These are phyloP conservation scores for Leucoma salicis DNA, from an alignment of 2,888 invertebrate species.

Conservation along the genomic window DNA sequence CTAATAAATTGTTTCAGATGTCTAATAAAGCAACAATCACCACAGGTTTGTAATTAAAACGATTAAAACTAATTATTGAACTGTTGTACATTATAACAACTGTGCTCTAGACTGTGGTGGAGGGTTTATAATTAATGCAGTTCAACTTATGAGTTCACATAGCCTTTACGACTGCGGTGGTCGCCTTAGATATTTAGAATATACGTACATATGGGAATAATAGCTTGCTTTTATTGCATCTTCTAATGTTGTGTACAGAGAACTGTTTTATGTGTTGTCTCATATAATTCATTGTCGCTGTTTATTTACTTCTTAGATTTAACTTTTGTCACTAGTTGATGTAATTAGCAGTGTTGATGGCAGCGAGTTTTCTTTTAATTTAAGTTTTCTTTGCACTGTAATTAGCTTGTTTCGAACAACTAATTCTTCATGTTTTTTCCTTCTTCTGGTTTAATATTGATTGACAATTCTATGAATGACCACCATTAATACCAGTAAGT, in stretches of 20 bases:
- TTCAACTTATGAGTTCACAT: constrained; percentile 29
- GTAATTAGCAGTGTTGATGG: too few relatives aligned
- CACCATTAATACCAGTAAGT: too few relatives aligned
- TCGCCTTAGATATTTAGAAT: constrained; percentile 27
- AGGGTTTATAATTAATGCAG: constrained; percentile 28
- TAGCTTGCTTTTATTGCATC: constrained; percentile 10
- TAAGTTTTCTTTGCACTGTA: too few relatives aligned
- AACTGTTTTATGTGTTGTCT: neutral
- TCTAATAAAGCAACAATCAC: constrained; percentile 40
- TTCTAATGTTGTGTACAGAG: neutral
- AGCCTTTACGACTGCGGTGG: constrained; percentile 29
- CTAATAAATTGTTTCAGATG: constrained; percentile 53
- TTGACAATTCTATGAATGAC: too few relatives aligned
- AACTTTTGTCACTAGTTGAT: too few relatives aligned
- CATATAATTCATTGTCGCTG: too few relatives aligned
- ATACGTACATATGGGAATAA: constrained; percentile 19
- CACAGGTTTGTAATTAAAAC: constrained; percentile 40
- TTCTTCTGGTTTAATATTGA: too few relatives aligned
- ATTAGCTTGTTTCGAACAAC: too few relatives aligned
- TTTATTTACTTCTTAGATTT: too few relatives aligned
- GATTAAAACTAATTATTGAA: constrained; percentile 24
- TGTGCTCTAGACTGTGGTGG: constrained; percentile 23
- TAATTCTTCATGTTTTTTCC: too few relatives aligned
- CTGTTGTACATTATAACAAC: constrained; percentile 19
- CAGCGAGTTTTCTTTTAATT: too few relatives aligned